Conservation (phyloP, 2,113 vertebrate genomes). For the Platichthys stellatus region DNA sequence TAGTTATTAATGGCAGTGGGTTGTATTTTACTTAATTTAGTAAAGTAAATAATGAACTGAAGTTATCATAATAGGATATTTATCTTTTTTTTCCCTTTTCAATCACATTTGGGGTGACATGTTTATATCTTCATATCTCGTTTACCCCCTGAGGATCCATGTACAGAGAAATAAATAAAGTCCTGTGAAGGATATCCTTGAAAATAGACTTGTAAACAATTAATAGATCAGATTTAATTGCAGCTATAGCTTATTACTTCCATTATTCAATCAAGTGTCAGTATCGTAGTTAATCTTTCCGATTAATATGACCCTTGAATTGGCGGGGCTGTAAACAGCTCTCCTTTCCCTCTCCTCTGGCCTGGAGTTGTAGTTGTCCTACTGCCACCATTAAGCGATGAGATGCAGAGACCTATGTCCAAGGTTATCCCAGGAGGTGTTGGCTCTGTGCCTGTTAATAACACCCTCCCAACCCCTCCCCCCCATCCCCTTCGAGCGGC, state of each 20-base stretch:
- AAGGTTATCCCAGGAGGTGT: constrained; percentile 70
- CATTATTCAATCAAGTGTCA: background rate
- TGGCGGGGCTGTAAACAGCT: constrained; percentile 51
- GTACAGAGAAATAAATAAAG: background rate
- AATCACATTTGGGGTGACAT: constrained; percentile 2
- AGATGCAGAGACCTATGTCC: constrained; percentile 78
- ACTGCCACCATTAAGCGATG: constrained; percentile 76
- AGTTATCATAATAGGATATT: background rate
- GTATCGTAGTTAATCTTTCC: constrained; percentile 8
- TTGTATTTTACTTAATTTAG: background rate
- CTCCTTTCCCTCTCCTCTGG: constrained; percentile 55
- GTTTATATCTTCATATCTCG: constrained; percentile 4
- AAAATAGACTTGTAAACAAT: constrained; percentile 18
- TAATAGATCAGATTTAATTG: constrained; percentile 9
- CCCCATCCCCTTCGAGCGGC: constrained; percentile 44
- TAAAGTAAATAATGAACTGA: background rate
- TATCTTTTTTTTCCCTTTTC: background rate
- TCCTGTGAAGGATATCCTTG: background rate
- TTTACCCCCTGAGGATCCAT: background rate
- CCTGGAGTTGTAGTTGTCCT: constrained; percentile 48
- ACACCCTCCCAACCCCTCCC: constrained; percentile 16
- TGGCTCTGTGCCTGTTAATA: constrained; percentile 71
- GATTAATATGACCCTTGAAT: constrained; percentile 22
- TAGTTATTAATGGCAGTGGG: constrained; percentile 2
- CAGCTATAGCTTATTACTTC: constrained; percentile 17